phyloP scores from a whole-genome alignment of 2,888 invertebrate genomes.

The Hyposoter dolosus region DNA sequence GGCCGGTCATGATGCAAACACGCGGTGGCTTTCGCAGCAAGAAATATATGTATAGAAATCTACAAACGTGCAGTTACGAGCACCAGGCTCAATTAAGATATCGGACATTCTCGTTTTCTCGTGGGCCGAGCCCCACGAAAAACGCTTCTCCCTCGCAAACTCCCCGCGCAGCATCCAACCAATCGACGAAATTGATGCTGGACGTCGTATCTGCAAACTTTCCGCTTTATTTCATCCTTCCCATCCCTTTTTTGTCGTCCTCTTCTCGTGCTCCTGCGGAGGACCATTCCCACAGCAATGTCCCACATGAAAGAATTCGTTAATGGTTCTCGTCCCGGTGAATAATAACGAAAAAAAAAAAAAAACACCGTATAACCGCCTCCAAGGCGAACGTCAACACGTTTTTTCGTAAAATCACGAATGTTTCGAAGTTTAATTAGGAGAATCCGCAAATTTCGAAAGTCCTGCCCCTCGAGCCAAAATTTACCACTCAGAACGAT shows the following conservation, averaged over 20 bases:
- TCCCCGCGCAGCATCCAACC: slow-evolving; percentile 65
- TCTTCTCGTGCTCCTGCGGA: background rate
- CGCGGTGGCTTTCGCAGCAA: slow-evolving; percentile 36
- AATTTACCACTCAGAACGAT: slow-evolving; percentile 22
- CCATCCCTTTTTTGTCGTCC: slow-evolving; percentile 46
- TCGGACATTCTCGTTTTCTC: slow-evolving; percentile 72
- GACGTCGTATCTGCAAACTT: slow-evolving; percentile 60
- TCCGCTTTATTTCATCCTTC: slow-evolving; percentile 28
- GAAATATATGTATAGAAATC: slow-evolving; percentile 24
- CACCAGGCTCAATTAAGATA: slow-evolving; percentile 82
- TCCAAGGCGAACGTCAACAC: background rate
- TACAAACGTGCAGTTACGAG: slow-evolving; percentile 33
- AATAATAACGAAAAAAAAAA: slow-evolving; percentile 21
- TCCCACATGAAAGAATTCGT: slow-evolving; percentile 38
- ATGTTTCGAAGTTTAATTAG: slow-evolving; percentile 51
- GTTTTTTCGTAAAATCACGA: background rate
- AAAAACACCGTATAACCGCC: slow-evolving; percentile 13
- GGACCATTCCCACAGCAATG: slow-evolving; percentile 46
- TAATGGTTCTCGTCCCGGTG: slow-evolving; percentile 31
- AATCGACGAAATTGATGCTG: slow-evolving; percentile 79
- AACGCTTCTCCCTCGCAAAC: slow-evolving; percentile 66
- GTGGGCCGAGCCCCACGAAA: slow-evolving; percentile 79
- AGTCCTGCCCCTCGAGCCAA: background rate
- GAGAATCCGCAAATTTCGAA: slow-evolving; percentile 35
- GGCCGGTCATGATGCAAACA: slow-evolving; percentile 70